Evolutionary conservation across 2,888 invertebrate species (phyloP).

Genomic region (Diarsia mendica): DNA sequence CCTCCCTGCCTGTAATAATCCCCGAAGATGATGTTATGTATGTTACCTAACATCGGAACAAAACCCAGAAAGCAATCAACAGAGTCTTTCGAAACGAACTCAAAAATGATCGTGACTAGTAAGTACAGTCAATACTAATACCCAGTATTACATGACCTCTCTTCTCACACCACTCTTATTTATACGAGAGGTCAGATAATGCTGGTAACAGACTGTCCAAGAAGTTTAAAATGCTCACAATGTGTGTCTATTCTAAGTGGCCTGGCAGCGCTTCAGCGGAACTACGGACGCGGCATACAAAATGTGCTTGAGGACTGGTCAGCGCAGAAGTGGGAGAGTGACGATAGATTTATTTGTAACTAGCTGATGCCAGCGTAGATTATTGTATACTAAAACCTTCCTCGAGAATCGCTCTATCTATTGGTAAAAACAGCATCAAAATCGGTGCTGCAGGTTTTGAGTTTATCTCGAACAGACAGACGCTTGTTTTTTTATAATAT

Average conservation of each 20-base stretch:
- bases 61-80: neutral
- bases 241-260: conserved; percentile 74
- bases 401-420: too few species aligned
- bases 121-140: neutral
- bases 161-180: too few species aligned
- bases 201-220: neutral
- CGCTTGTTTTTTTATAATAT: too few species aligned
- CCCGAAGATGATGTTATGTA: too few species aligned
- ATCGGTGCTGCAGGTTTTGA: too few species aligned
- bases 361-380: too few species aligned
- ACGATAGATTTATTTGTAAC: neutral
- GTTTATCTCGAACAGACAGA: too few species aligned
- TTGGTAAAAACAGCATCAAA: too few species aligned
- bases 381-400: too few species aligned
- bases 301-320: conserved; percentile 64
- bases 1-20: too few species aligned
- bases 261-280: conserved; percentile 65
- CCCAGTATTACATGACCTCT: too few species aligned
- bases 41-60: neutral
- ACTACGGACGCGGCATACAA: conserved; percentile 75
- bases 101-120: conserved; percentile 22
- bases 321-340: conserved; percentile 9
- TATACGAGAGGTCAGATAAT: too few species aligned
- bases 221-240: conserved; percentile 73
- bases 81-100: conserved; percentile 26